Base-by-base conservation (phyloP, 2,888 invertebrate genomes). In the Nomada lathburiana region DNA sequence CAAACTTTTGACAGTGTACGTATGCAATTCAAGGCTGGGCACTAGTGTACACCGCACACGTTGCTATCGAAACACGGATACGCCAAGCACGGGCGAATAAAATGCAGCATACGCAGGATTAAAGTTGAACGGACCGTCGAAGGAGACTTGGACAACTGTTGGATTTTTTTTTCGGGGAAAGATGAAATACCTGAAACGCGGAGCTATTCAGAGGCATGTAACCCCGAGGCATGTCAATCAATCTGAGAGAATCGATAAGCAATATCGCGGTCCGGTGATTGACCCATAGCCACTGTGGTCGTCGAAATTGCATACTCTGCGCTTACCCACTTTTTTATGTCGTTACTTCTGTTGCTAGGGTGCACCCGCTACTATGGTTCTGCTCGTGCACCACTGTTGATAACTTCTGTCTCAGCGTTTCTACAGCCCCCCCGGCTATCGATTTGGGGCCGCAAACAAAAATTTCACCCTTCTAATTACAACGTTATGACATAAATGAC, bases 181-280 rank as follows among this genome's bases (percentile, higher is more conserved):
- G 75, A 82, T 75, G 76, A 76, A 74, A 68, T 36, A 57, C 36
- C 23, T 55, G 65, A 80, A 36, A 77, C 69, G 52, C 62, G 20
- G 50, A 67, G 81, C 74, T 60, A 68, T 64, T 60, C 73, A 65
- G 70, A 16, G 47, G 47, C 16, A 2, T 47, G 47, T 47, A 47
- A 77, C 86, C 84, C 67, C 59, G 75, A 72, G 80, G 85, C 79
- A 84, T 83, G 89, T 88, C 88, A 86, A 86, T 90, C 89, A 88
- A 88, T 86, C 77, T 63, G 82, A 77, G 82, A 80, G 84, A 90
- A 91, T 90, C 90, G 90, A 91, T 90, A 90, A 90, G 89, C 89
- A 90, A 91, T 91, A 90, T 88, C 87, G 86, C 79, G 85, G 88
- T 83, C 83, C 86, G 86, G 87, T 86, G 86, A 87, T 88, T 86